Conservation (phyloP, 2,888 invertebrate species). For the Sympetrum striolatum region DNA sequence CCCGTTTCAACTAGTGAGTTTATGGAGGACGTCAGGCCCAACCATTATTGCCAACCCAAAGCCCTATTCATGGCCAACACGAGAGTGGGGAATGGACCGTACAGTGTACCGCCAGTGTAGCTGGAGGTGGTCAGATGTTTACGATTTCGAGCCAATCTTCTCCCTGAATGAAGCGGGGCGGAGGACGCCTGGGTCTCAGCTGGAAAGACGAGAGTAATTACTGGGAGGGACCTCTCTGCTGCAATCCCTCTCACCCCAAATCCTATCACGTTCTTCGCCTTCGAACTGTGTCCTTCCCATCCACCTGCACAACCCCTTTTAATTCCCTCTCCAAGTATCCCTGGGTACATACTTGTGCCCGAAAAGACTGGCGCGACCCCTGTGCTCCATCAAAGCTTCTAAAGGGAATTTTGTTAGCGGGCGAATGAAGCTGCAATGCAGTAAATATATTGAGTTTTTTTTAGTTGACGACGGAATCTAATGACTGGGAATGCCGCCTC, state of each 20-base stretch:
- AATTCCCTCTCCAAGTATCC: conserved; percentile 19
- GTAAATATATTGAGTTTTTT: too few species aligned
- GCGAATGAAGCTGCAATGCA: too few species aligned
- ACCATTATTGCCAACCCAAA: conserved; percentile 36
- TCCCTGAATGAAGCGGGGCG: conserved; percentile 27
- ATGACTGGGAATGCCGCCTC: too few species aligned
- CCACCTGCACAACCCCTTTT: conserved; percentile 2
- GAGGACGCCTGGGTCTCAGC: conserved; percentile 27
- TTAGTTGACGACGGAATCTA: too few species aligned
- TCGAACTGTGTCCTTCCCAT: background rate
- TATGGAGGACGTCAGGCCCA: conserved; percentile 33
- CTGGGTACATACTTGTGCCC: background rate
- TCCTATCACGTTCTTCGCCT: conserved; percentile 31
- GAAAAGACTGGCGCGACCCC: too few species aligned
- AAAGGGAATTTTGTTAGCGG: too few species aligned
- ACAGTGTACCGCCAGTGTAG: conserved; percentile 35
- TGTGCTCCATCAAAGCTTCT: too few species aligned
- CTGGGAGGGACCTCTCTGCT: conserved; percentile 18
- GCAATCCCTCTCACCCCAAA: conserved; percentile 37
- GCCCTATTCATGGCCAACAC: conserved; percentile 35
- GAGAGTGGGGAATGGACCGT: conserved; percentile 37
- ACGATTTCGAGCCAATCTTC: conserved; percentile 41
- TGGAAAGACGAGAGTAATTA: conserved; percentile 42
- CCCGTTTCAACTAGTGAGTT: conserved; percentile 42
- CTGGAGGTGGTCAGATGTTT: conserved; percentile 40